Evolutionary conservation across 1,140 invertebrate genomes (phyloP).

Genomic region (Phymastichus coffea): DNA sequence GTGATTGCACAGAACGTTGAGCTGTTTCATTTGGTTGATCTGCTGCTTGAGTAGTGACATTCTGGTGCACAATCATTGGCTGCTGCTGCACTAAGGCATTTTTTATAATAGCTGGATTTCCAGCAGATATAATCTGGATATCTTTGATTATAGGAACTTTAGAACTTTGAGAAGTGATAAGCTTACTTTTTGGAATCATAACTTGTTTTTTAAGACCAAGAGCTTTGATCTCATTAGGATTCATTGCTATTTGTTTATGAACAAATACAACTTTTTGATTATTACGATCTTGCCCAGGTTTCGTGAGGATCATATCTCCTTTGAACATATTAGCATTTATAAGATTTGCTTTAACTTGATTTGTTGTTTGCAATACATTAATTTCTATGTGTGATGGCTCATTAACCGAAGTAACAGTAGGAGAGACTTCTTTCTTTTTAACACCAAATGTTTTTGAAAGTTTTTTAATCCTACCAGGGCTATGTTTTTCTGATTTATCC

Average conservation of each 20-base stretch:
- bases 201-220: conserved; percentile 40
- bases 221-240: conserved; percentile 43
- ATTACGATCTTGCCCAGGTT: conserved; percentile 45
- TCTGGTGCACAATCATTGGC: no score
- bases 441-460: not conserved
- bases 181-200: conserved; percentile 42
- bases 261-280: conserved; percentile 48
- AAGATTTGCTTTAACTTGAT: conserved; percentile 52
- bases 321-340: conserved; percentile 54
- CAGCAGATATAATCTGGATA: conserved; percentile 38
- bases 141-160: conserved; percentile 41
- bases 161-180: conserved; percentile 28
- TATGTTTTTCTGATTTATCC: conserved; percentile 38
- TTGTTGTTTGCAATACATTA: conserved; percentile 49
- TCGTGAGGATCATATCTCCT: conserved; percentile 52
- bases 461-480: conserved; percentile 35
- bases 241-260: conserved; percentile 49
- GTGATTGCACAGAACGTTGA: conserved; percentile 11
- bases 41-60: no score
- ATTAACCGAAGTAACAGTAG: conserved; percentile 10
- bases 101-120: conserved; percentile 21
- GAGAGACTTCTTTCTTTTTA: conserved; percentile 39
- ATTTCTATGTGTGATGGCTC: conserved; percentile 27
- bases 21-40: not conserved
- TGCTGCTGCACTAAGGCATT: no score